Base-by-base conservation (phyloP, 2,888 invertebrate species). In the Sisyra nigra region DNA sequence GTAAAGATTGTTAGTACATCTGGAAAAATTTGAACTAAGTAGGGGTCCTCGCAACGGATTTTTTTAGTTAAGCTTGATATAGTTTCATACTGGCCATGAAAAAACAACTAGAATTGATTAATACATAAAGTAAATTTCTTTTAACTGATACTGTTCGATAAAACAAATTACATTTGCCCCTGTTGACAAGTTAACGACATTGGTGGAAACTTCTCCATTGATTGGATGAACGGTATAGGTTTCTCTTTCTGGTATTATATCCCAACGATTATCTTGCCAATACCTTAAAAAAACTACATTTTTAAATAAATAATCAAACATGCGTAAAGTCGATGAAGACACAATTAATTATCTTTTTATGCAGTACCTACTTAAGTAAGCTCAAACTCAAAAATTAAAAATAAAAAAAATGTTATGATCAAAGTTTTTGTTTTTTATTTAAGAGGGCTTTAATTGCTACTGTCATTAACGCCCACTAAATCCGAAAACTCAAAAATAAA, bases 181-280 rank as follows among this genome's bases (percentile, higher is more conserved):
- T 1, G 74, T 71, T 0, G 79, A 74, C 52, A 81, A 64, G 52
- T 80, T 78, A 44, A 78, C 72, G n/a, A 80, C 66, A 59, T 80
- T 78, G 1, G 76, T 75, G 56, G 80, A 80, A n/a, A 80, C 75
- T 60, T 81, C 80, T 0, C 82, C 81, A 52, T 81, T 80, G 7
- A 81, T 54, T 0, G 80, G 80, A 60, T 79, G 80, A 1, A 81
- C 73, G 31, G 65, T 69, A 35, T 76, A 63, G 0, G 62, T 72
- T 3, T 61, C 57, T 43, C 66, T 66, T 35, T 60, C 55, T 5
- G 58, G 51, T 13, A 62, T 50, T 2, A 72, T 48, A 42, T 68
- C 66, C 77, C 76, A 76, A 46, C 66, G 63, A 37, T 72, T 70
- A 1, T 57, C 61, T 7, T 61, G 59, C 65, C 77, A 71, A 50